Percentiles rank a stretch among this genome's conserved stretches.
phyloP scores from a whole-genome alignment of 2,888 invertebrate species.

The Maniola hyperantus region DNA sequence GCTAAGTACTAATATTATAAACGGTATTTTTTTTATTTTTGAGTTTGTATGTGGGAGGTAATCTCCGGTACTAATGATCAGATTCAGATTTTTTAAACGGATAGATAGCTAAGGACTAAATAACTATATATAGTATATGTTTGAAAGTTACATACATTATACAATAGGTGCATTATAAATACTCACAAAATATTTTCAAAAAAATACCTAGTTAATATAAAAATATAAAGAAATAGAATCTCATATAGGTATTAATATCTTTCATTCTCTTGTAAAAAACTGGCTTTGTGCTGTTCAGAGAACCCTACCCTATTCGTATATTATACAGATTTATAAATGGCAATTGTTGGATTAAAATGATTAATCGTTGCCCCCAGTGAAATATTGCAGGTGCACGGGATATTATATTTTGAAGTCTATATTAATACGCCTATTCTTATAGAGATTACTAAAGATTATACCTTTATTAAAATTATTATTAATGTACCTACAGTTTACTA shows the following conservation, averaged over 20 bases:
- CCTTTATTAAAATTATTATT: background rate
- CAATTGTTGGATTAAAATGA: constrained; percentile 71
- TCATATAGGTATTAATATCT: background rate
- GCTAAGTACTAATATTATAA: too few species aligned
- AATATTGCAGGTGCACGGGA: constrained; percentile 50
- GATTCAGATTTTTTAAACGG: too few species aligned
- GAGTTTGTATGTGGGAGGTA: too few species aligned
- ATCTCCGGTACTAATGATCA: too few species aligned
- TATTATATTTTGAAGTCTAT: constrained; percentile 41
- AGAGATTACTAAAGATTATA: constrained; percentile 15
- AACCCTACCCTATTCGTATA: constrained; percentile 49
- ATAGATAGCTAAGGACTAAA: too few species aligned
- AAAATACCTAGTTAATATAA: too few species aligned
- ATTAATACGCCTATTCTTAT: constrained; percentile 42
- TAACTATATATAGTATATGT: too few species aligned
- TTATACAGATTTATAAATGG: constrained; percentile 64
- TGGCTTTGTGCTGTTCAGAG: constrained; percentile 39
- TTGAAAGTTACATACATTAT: too few species aligned
- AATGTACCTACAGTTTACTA: background rate
- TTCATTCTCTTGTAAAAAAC: constrained; percentile 9
- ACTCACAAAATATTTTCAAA: too few species aligned
- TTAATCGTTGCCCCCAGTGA: constrained; percentile 53
- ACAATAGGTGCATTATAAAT: too few species aligned
- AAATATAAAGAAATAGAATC: background rate
- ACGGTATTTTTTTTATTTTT: too few species aligned